These are phyloP conservation scores for Loriculus beryllinus DNA, from an alignment of 2,797 vertebrate species.

Conservation along the genomic window DNA sequence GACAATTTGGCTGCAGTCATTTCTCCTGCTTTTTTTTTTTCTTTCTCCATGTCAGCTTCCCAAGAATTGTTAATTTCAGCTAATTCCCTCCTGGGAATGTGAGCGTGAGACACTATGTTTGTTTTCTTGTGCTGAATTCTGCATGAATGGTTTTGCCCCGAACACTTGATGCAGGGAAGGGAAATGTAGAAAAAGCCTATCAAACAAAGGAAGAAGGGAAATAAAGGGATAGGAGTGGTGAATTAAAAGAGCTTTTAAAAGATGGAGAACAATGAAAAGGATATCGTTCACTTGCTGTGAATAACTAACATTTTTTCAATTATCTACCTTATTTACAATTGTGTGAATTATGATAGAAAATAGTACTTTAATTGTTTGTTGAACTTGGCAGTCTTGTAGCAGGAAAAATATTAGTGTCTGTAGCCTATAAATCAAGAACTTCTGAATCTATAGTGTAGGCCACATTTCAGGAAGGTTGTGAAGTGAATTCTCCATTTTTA, in stretches of 20 bases:
- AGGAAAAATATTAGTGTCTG: not conserved
- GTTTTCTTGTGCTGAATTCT: slow-evolving; percentile 45
- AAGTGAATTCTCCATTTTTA: not conserved
- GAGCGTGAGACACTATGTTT: slow-evolving; percentile 16
- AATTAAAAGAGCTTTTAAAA: not conserved
- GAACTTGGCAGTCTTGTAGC: not conserved
- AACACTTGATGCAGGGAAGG: not conserved
- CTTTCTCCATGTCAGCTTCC: not conserved
- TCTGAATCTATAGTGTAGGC: not conserved
- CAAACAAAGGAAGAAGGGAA: not conserved
- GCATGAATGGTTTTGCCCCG: not conserved
- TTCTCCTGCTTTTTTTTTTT: slow-evolving; percentile 1
- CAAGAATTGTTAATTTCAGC: slow-evolving; percentile 43
- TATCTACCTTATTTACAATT: not conserved
- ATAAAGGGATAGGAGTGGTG: not conserved
- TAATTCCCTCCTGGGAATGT: slow-evolving; percentile 25
- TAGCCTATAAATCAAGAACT: not conserved
- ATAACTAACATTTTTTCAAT: not conserved
- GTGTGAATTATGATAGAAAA: not conserved
- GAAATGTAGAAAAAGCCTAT: not conserved
- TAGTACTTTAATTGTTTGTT: not conserved
- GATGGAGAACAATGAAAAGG: not conserved
- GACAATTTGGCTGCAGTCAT: slow-evolving; percentile 19
- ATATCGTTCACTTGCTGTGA: not conserved
- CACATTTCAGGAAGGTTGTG: not conserved